Base-by-base conservation (phyloP, 2,888 invertebrate genomes). In the Eupeodes latifasciatus region DNA sequence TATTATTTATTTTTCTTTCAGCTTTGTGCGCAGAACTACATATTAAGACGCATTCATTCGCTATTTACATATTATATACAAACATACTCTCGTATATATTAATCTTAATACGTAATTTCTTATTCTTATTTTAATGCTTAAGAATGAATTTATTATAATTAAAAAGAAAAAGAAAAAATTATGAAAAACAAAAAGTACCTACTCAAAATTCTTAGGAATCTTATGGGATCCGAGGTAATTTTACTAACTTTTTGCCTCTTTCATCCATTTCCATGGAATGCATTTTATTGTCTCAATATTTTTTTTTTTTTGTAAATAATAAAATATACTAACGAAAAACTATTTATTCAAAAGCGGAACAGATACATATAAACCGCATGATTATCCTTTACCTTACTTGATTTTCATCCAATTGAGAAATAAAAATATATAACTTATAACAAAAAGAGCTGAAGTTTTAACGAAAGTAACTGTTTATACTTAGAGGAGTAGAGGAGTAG, bases 81-180 rank as follows among this genome's bases (percentile, higher is more conserved):
- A 27, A 27, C 2, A 27, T 27, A 27, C 27, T 27, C 27, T 27
- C 27, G 27, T 27, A 27, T 27, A 19, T 71, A 64, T 64, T 62
- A 71, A 72, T 67, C 67, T 76, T 82, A 71, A 86, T 82, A 67
- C 71, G 76, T 81, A 78, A 74, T 74, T 78, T 78, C 51, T 80
- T 27, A 72, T 40, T 53, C 71, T 82, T 83, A 83, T 87, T 69
- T 80, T 72, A 79, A 83, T 74, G 83, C 87, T 83, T 83, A 80
- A 77, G 74, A 81, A 74, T 81, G 77, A 81, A 84, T 87, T 81
- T 77, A 84, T 67, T 67, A 64, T 77, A 74, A 71, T 4, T 49
- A 51, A 36, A 66, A 19, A 76, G 44, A 36, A 51, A 34, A 49
- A 49, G 11, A 44, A 44, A 47, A 47, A 47, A 40, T 9, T 40